phyloP scores from a whole-genome alignment of 1,140 invertebrate genomes.

The Cherax quadricarinatus region DNA sequence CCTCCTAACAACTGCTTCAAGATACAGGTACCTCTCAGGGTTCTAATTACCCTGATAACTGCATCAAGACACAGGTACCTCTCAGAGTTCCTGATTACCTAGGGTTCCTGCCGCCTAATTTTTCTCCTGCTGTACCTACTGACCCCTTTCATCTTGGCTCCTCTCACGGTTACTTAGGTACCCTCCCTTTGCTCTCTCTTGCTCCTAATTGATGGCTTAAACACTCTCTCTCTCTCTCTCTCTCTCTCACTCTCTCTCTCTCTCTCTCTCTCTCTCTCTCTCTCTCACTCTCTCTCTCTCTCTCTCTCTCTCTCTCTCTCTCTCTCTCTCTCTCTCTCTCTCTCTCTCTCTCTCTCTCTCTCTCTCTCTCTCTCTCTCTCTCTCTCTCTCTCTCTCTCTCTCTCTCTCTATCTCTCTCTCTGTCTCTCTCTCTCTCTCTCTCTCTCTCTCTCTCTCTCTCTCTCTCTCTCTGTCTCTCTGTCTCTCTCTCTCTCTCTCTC shows the following conservation, averaged over 20 bases:
- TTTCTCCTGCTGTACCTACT: too few species aligned
- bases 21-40: too few species aligned
- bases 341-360: neutral
- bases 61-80: too few species aligned
- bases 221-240: neutral
- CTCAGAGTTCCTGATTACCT: too few species aligned
- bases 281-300: neutral
- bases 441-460: neutral
- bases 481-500: neutral
- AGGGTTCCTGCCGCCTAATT: too few species aligned
- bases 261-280: constrained; percentile 3
- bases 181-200: constrained; percentile 15
- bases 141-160: too few species aligned
- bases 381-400: neutral
- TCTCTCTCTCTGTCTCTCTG: neutral
- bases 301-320: neutral
- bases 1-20: too few species aligned
- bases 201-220: constrained; percentile 19
- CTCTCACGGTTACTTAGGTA: too few species aligned
- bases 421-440: neutral
- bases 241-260: neutral
- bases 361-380: neutral
- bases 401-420: neutral
- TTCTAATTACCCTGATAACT: too few species aligned
- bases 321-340: neutral